Base-by-base conservation (phyloP, 2,113 vertebrate species). In the Scomber colias region DNA sequence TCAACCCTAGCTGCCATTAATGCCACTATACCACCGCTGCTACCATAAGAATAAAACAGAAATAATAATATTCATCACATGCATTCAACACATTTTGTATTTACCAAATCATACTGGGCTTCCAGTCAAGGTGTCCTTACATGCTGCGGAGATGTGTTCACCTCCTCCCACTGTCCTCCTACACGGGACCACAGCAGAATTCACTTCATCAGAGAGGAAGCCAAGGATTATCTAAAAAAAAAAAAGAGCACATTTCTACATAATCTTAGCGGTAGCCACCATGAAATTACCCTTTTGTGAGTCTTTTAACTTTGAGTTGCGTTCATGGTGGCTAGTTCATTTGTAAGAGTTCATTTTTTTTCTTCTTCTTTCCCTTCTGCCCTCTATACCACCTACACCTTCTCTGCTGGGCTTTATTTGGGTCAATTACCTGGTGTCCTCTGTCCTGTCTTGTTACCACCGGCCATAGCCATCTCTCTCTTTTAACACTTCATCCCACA, bases 91-190 rank as follows among this genome's bases (percentile, higher is more conserved):
- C 35, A 75, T 48, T 62, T 53, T 16, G 45, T 65, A 31, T 78
- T 67, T 53, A 71, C 12, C 44, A 66, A 68, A 80, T 75, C 46
- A 51, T 65, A 57, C 75, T 63, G 67, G 75, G 77, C 80, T 71
- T 62, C 19, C 16, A 48, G 46, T 80, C 68, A 51, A 84, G 17
- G 78, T 79, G 66, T 81, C 71, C 31, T 80, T 62, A 83, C 65
- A 53, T 51, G 63, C 35, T 76, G 71, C 40, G 57, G 62, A 75
- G 66, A 51, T 71, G 76, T 65, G 60, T 71, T 84, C 64, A 77
- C 75, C 79, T 85, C 82, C 79, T 83, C 86, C 89, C 27, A 81
- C 82, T 0, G 53, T 46, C 82, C 82, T 85, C 86, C 82, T 0
- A 75, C 85, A 57, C 70, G 10, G 49, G 44, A 59, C 66, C 69